Base-by-base conservation (phyloP, 2,113 vertebrate genomes). In the Psittacula cyanocephala region DNA sequence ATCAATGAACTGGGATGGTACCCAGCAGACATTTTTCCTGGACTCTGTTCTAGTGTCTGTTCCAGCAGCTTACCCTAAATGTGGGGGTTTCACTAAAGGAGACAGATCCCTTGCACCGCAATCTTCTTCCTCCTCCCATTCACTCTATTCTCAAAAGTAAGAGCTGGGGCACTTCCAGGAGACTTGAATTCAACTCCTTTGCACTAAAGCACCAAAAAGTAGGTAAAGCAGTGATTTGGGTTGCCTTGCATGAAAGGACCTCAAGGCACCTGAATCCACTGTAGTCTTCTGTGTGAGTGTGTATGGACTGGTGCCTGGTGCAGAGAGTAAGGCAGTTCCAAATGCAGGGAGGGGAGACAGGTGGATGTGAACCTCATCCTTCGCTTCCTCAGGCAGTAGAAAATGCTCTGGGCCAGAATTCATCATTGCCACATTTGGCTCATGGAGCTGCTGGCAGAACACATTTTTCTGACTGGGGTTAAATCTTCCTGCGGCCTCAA, bases 251-350 rank as follows among this genome's bases (percentile, higher is more conserved):
- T 23, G 41, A 68, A 47, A 57, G 22, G 37, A 52, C 31, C 27
- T 72, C 7, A 10, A 67, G 41, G 52, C 59, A 55, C 52, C 41
- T 5, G 31, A 43, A 49, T 29, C 50, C 46, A 47, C 43, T 47
- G 46, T 8, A 23, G 19, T 37, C 59, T 55, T 29, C 13, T 8
- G 22, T 9, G 46, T 41, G 25, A 16, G 22, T 7, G 8, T 1
- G 0, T 35, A 28, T 20, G 0, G 3, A 43, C 39, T 6, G 12
- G 50, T 29, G 46, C 18, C 13, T 31, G 23, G 12, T n/a, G 35
- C 41, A 14, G 35, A 15, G 14, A 29, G n/a, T 39, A 37, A 25
- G 10, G 35, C 55, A 57, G 44, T 33, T 39, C 33, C 3, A 1
- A 52, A 44, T 65, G 9, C 0, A 1, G 9, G 33, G 31, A n/a